phyloP scores from a whole-genome alignment of 2,113 vertebrate genomes.

The Notothenia rossii region DNA sequence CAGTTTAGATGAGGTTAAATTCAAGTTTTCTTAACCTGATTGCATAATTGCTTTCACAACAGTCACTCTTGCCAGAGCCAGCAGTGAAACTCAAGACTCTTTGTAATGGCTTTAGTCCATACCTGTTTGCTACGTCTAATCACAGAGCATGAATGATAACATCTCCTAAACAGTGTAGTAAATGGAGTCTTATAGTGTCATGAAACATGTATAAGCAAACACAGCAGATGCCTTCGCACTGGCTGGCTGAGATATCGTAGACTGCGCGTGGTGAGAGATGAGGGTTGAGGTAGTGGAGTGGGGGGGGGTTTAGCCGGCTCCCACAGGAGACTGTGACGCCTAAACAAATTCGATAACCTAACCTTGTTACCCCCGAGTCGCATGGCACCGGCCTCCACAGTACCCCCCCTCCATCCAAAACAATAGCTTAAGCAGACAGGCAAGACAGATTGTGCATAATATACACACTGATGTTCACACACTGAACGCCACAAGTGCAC shows the following conservation, averaged over 20 bases:
- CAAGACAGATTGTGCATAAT: conserved; percentile 68
- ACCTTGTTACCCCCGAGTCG: conserved; percentile 78
- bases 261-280: conserved; percentile 47
- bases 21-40: conserved; percentile 7
- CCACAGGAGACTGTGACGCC: conserved; percentile 77
- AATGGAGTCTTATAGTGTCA: conserved; percentile 55
- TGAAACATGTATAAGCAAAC: conserved; percentile 70
- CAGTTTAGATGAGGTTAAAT: conserved; percentile 1
- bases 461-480: conserved; percentile 60
- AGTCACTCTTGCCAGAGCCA: conserved; percentile 17
- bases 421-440: conserved; percentile 72
- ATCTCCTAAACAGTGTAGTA: conserved; percentile 52
- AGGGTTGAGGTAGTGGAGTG: conserved; percentile 34
- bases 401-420: conserved; percentile 67
- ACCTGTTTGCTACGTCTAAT: conserved; percentile 41
- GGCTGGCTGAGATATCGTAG: conserved; percentile 61
- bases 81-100: conserved; percentile 43
- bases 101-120: conserved; percentile 35
- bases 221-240: conserved; percentile 57
- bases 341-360: conserved; percentile 83
- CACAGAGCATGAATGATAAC: conserved; percentile 58
- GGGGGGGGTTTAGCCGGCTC: conserved; percentile 64
- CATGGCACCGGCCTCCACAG: conserved; percentile 65
- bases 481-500: conserved; percentile 50
- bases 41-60: conserved; percentile 24